phyloP scores from a whole-genome alignment of 2,888 invertebrate genomes.

The Epinotia bilunana region DNA sequence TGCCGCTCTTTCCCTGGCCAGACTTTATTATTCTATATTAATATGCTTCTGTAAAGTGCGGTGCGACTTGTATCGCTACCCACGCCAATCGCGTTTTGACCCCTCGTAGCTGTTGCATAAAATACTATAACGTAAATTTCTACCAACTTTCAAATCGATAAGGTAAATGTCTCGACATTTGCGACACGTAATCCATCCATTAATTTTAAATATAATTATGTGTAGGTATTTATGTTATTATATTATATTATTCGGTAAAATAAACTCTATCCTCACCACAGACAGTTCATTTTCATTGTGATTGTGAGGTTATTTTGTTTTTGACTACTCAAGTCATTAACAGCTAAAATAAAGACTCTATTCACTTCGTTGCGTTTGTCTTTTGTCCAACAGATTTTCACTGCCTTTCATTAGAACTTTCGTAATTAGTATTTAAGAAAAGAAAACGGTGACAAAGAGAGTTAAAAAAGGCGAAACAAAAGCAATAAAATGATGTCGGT shows the following conservation, averaged over 20 bases:
- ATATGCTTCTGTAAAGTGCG: too few species aligned
- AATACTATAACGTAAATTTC: neutral
- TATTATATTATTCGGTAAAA: neutral
- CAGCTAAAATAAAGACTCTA: slow-evolving; percentile 27
- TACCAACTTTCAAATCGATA: neutral
- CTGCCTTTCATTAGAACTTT: slow-evolving; percentile 37
- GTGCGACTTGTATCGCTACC: neutral
- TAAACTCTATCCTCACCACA: slow-evolving; percentile 3
- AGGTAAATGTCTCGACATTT: neutral
- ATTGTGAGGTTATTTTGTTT: slow-evolving; percentile 28
- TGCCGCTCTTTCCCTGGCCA: too few species aligned
- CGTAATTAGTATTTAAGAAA: slow-evolving; percentile 30
- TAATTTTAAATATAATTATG: neutral
- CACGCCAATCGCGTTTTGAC: neutral
- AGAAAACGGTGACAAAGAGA: slow-evolving; percentile 18
- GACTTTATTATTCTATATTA: too few species aligned
- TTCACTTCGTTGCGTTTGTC: slow-evolving; percentile 21
- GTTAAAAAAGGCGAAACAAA: slow-evolving; percentile 18
- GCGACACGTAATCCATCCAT: slow-evolving; percentile 2
- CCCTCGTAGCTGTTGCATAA: neutral
- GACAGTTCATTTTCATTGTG: slow-evolving; percentile 5
- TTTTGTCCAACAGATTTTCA: slow-evolving; percentile 38
- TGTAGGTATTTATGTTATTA: neutral
- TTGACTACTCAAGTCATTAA: slow-evolving; percentile 26
- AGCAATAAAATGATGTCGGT: slow-evolving; percentile 23